These are phyloP conservation scores for Coptotermes formosanus DNA, from an alignment of 1,140 invertebrate genomes.

Conservation along the genomic window DNA sequence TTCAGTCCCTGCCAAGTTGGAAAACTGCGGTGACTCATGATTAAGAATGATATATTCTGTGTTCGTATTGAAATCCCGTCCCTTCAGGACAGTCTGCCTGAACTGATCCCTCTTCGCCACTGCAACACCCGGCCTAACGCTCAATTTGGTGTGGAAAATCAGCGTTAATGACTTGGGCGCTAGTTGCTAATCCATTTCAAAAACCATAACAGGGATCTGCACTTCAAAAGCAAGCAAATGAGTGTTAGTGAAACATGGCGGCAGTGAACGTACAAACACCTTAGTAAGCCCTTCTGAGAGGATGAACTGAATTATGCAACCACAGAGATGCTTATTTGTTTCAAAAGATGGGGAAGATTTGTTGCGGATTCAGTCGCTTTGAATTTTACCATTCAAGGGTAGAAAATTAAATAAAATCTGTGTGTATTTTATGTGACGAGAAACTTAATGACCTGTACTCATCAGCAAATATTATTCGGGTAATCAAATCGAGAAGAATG, in stretches of 20 bases:
- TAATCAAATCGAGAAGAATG: too few relatives aligned
- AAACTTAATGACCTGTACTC: too few relatives aligned
- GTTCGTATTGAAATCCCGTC: neutral
- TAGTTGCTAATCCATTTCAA: neutral
- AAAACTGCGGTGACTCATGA: neutral
- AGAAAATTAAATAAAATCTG: neutral
- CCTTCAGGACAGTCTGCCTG: neutral
- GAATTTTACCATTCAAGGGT: neutral
- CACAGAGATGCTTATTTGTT: neutral
- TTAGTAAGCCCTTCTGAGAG: neutral
- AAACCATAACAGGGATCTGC: neutral
- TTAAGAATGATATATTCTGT: slow-evolving; percentile 4
- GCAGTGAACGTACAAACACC: neutral
- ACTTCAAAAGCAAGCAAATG: slow-evolving; percentile 8
- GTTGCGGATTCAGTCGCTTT: neutral
- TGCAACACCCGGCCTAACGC: slow-evolving; percentile 11
- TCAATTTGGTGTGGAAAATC: slow-evolving; percentile 2
- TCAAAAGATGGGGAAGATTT: neutral
- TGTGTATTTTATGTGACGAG: neutral
- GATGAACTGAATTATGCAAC: neutral
- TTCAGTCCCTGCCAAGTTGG: neutral
- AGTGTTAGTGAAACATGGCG: neutral
- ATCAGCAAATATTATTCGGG: too few relatives aligned
- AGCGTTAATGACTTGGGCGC: neutral
- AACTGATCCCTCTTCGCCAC: neutral